Base-by-base conservation (phyloP, 2,888 invertebrate genomes). In the Orthosia gracilis region DNA sequence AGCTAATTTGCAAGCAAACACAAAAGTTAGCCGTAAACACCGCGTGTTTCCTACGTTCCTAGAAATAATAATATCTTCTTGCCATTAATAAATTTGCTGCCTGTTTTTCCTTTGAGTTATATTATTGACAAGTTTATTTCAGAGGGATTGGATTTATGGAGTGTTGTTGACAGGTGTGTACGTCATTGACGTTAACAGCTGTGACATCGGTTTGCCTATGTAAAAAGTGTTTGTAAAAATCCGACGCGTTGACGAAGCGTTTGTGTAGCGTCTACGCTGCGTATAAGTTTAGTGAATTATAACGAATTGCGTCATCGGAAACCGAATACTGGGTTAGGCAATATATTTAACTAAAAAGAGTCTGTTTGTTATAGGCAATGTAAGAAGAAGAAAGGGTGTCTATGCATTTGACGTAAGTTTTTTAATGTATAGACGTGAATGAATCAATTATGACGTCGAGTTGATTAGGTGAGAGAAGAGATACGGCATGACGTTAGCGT, bases 1-100 rank as follows among this genome's bases (percentile, higher is more conserved):
- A 61, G 58, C 75, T 78, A 80, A 87, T 85, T 87, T 85, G 40
- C 11, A 64, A 54, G 71, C 54, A 84, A 84, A 82, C 73, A 82
- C 31, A 67, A 62, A 83, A 87, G 62, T 86, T 73, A 5, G 12
- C 21, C 26, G 76, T 81, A 72, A 76, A 81, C 66, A 84, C 61
- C 62, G 65, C 13, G 55, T 11, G 15, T 18, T 45, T 55, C 65
- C 54, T 54, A 63, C 54, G n/a, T 45, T 55, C 63, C 54, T 54
- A 63, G 57, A 72, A 83, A 62, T 62, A 85, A 80, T 58, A 55
- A 61, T 68, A 72, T 73, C 21, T 68, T 55, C 55, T 26, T 59
- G 45, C 49, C 58, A 69, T 85, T 75, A 70, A 74, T 83, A 78
- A 85, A 68, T 57, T 62, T 67, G 59, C n/a, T 66, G 57, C 26